Evolutionary conservation across 2,113 vertebrate genomes (phyloP).

Genomic region (Odontesthes bonariensis): DNA sequence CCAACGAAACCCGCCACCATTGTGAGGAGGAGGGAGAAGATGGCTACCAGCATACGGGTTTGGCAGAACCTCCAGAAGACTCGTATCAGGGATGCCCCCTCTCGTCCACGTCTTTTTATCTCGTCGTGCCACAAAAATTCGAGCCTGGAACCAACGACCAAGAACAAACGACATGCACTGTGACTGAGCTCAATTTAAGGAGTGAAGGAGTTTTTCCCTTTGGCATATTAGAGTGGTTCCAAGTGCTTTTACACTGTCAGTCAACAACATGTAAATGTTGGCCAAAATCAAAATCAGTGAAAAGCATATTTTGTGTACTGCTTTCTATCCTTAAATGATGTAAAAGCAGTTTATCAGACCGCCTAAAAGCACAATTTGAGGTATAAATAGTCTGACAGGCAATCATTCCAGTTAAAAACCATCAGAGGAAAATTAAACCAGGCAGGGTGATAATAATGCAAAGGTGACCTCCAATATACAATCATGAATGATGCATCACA

Average conservation of each 20-base stretch:
- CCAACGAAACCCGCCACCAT: slow-evolving; percentile 84
- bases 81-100: slow-evolving; percentile 78
- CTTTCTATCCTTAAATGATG: slow-evolving; percentile 24
- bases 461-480: slow-evolving; percentile 63
- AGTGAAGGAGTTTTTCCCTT: background rate
- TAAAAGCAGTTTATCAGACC: slow-evolving; percentile 32
- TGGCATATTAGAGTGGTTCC: background rate
- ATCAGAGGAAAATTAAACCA: slow-evolving; percentile 21
- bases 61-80: slow-evolving; percentile 87
- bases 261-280: slow-evolving; percentile 6
- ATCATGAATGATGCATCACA: slow-evolving; percentile 37
- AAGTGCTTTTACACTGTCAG: background rate
- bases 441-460: slow-evolving; percentile 33
- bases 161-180: background rate
- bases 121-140: slow-evolving; percentile 85
- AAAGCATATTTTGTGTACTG: slow-evolving; percentile 3
- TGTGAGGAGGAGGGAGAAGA: slow-evolving; percentile 82
- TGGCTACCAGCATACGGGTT: slow-evolving; percentile 83
- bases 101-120: slow-evolving; percentile 78
- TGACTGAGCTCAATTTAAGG: slow-evolving; percentile 1
- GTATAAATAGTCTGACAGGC: slow-evolving; percentile 23
- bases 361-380: background rate
- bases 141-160: slow-evolving; percentile 72
- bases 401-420: slow-evolving; percentile 21
- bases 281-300: slow-evolving; percentile 30